These are phyloP conservation scores for Ptychodera flava DNA, from an alignment of 35 echinoderm and acorn worm genomes.

Conservation along the genomic window DNA sequence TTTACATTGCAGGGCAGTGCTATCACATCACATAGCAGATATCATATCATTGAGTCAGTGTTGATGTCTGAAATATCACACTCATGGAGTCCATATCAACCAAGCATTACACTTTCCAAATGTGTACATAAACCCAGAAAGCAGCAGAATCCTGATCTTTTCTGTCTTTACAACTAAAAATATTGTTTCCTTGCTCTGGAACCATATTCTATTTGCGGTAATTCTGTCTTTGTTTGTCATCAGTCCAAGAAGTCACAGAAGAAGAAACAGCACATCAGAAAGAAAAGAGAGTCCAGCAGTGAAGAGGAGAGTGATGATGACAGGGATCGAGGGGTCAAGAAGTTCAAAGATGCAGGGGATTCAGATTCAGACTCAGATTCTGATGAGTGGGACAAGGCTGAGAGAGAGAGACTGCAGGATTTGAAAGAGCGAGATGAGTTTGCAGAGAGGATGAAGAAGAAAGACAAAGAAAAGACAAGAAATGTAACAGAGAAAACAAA, in stretches of 20 bases:
- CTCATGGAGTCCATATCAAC: no score
- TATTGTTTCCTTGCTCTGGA: no score
- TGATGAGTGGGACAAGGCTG: conserved; percentile 60
- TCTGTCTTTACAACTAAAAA: no score
- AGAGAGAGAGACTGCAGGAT: conserved; percentile 71
- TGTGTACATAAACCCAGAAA: no score
- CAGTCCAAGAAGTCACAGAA: not conserved
- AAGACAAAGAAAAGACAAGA: conserved; percentile 86
- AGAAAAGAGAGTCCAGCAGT: conserved; percentile 21
- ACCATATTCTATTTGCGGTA: no score
- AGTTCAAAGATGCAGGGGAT: conserved; percentile 2
- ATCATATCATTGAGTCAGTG: no score
- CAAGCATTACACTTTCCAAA: no score
- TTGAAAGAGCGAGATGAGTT: conserved; percentile 93
- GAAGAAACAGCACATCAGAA: not conserved
- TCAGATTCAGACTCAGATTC: conserved; percentile 41
- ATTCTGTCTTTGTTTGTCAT: conserved; percentile 7
- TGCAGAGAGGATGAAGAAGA: conserved; percentile 69
- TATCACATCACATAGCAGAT: no score
- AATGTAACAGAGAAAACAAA: conserved; percentile 69
- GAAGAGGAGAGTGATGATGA: not conserved
- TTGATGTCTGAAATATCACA: no score
- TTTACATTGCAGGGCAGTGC: no score
- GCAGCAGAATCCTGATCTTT: no score
- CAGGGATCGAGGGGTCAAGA: not conserved